These are phyloP conservation scores for Ophion ellenae DNA, from an alignment of 2,888 invertebrate species.

Conservation along the genomic window DNA sequence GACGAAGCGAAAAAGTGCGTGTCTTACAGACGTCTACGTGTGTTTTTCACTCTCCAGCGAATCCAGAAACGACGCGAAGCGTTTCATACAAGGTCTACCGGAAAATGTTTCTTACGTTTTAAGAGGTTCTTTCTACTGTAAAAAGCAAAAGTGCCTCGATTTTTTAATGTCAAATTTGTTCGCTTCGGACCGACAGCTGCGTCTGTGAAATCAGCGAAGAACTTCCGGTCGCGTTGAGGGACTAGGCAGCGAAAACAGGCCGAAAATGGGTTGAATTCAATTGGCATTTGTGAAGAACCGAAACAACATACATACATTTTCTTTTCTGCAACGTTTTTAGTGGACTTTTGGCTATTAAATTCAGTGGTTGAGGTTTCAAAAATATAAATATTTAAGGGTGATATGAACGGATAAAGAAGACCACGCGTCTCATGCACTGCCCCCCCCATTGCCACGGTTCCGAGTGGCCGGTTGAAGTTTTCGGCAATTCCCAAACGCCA, in stretches of 20 bases:
- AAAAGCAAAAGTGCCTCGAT: constrained; percentile 73
- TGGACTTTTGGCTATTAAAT: too few species aligned
- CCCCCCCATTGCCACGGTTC: too few species aligned
- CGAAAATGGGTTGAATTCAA: not conserved
- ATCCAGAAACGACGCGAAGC: not conserved
- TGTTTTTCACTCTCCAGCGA: constrained; percentile 20
- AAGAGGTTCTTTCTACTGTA: constrained; percentile 52
- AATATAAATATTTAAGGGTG: too few species aligned
- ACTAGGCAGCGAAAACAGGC: too few species aligned
- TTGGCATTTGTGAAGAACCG: too few species aligned
- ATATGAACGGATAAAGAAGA: too few species aligned
- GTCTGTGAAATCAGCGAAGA: not conserved
- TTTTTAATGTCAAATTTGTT: not conserved
- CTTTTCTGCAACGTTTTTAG: too few species aligned
- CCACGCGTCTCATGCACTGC: too few species aligned
- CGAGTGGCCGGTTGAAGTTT: too few species aligned
- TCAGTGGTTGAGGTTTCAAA: too few species aligned
- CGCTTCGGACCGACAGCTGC: not conserved
- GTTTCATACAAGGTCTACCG: constrained; percentile 60
- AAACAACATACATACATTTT: too few species aligned
- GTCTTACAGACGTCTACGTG: not conserved
- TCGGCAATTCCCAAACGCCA: not conserved
- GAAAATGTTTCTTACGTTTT: constrained; percentile 43
- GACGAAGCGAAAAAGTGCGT: constrained; percentile 59
- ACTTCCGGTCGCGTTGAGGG: too few species aligned